Percentiles rank a stretch among this genome's conserved stretches.
These are phyloP conservation scores for Iguana delicatissima DNA, from an alignment of 2,797 vertebrate genomes.

Conservation along the genomic window DNA sequence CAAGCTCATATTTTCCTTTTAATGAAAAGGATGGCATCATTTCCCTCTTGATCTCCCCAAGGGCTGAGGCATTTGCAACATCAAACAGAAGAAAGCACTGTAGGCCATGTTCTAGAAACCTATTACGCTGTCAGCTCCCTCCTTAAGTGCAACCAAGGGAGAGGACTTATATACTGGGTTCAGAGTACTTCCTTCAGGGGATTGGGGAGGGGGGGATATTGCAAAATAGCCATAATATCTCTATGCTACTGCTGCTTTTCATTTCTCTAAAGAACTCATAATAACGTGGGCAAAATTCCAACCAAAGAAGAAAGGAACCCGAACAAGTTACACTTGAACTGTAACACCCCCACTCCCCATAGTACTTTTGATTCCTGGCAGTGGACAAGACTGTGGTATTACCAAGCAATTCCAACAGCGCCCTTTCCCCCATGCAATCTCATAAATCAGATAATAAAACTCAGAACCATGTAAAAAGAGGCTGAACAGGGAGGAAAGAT, in stretches of 20 bases:
- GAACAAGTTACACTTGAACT: conserved; percentile 34
- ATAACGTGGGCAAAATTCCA: conserved; percentile 76
- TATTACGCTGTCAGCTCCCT: conserved; percentile 80
- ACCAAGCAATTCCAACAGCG: conserved; percentile 39
- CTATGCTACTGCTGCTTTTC: conserved; percentile 78
- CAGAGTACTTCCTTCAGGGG: conserved; percentile 66
- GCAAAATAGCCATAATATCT: conserved; percentile 78
- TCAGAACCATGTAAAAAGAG: conserved; percentile 32
- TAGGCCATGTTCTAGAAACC: conserved; percentile 73
- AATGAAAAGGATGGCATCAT: conserved; percentile 78
- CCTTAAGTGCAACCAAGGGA: conserved; percentile 80
- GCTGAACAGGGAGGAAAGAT: conserved; percentile 8
- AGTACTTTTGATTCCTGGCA: conserved; percentile 48
- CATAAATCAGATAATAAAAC: conserved; percentile 61
- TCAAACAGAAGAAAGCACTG: conserved; percentile 81
- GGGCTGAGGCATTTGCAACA: conserved; percentile 80
- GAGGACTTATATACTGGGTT: conserved; percentile 75
- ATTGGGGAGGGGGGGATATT: conserved; percentile 22
- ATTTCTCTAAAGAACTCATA: conserved; percentile 80
- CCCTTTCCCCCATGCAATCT: conserved; percentile 38
- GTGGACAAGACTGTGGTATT: conserved; percentile 49
- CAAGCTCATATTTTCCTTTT: conserved; percentile 83
- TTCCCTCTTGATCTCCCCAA: conserved; percentile 75
- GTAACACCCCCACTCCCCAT: conserved; percentile 2
- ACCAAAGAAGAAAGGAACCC: conserved; percentile 61